phyloP scores from a whole-genome alignment of 2,888 invertebrate genomes.

The Pristionchus maxplancki region DNA sequence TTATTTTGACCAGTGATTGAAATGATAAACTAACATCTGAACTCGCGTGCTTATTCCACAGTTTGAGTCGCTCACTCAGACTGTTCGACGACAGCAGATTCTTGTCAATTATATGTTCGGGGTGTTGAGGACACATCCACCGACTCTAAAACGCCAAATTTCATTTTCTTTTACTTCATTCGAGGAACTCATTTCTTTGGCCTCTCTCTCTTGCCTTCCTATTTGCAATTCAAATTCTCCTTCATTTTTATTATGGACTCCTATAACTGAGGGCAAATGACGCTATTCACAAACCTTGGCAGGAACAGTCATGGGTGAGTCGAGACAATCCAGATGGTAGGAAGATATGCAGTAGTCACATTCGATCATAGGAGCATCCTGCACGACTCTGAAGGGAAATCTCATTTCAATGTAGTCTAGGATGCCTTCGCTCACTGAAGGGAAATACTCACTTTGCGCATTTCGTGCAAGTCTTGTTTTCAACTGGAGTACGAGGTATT shows the following conservation, averaged over 20 bases:
- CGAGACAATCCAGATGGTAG: conserved; percentile 94
- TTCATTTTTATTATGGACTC: too few species aligned
- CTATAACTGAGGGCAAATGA: too few species aligned
- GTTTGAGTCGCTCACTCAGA: conserved; percentile 22
- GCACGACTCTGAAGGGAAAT: conserved; percentile 79
- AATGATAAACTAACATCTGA: background rate
- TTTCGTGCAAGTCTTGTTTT: background rate
- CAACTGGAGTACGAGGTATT: background rate
- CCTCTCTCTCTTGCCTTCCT: background rate
- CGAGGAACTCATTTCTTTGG: too few species aligned
- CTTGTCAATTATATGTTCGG: conserved; percentile 83
- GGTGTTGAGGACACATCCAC: conserved; percentile 99
- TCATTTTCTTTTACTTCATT: background rate
- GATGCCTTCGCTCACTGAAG: background rate
- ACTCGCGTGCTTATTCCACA: conserved; percentile 36
- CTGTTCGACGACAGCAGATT: conserved; percentile 17
- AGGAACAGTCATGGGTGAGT: conserved; percentile 91
- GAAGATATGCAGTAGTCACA: conserved; percentile 94
- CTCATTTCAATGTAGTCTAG: background rate
- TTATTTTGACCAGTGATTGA: background rate
- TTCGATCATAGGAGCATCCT: conserved; percentile 86
- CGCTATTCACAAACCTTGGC: conserved; percentile 87
- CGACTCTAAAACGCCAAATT: conserved; percentile 81
- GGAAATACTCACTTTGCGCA: conserved; percentile 5
- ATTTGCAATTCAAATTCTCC: background rate